phyloP scores from a whole-genome alignment of 2,113 vertebrate genomes.

The Hymenochirus boettgeri region DNA sequence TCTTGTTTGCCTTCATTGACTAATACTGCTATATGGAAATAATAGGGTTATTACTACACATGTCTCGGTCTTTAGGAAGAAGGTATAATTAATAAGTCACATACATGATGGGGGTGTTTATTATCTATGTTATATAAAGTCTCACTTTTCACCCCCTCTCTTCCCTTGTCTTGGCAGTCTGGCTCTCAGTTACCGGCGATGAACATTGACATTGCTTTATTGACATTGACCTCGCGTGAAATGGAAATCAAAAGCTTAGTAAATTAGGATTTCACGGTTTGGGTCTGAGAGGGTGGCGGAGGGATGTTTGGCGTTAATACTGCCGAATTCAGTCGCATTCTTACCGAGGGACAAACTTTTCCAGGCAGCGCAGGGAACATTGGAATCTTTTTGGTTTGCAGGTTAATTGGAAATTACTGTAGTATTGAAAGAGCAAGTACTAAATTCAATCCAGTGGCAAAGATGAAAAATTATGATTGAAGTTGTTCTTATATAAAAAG shows the following conservation, averaged over 20 bases:
- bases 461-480: no score
- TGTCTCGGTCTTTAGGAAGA: constrained; percentile 16
- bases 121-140: not conserved
- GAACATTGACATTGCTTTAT: constrained; percentile 28
- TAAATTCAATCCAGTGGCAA: no score
- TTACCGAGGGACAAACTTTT: no score
- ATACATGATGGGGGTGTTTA: not conserved
- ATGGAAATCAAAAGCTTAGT: constrained; percentile 2
- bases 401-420: no score
- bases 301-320: not conserved
- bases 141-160: not conserved
- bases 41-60: not conserved
- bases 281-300: constrained; percentile 11
- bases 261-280: constrained; percentile 21
- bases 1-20: constrained; percentile 3
- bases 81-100: not conserved
- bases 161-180: not conserved
- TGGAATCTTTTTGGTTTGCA: no score
- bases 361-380: no score
- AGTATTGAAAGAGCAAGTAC: no score
- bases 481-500: no score
- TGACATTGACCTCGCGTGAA: constrained; percentile 28
- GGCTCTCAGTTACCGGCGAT: constrained; percentile 6
- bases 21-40: constrained; percentile 7
- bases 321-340: not conserved